phyloP scores from a whole-genome alignment of 1,140 invertebrate species.

The Zelostemma sp. region DNA sequence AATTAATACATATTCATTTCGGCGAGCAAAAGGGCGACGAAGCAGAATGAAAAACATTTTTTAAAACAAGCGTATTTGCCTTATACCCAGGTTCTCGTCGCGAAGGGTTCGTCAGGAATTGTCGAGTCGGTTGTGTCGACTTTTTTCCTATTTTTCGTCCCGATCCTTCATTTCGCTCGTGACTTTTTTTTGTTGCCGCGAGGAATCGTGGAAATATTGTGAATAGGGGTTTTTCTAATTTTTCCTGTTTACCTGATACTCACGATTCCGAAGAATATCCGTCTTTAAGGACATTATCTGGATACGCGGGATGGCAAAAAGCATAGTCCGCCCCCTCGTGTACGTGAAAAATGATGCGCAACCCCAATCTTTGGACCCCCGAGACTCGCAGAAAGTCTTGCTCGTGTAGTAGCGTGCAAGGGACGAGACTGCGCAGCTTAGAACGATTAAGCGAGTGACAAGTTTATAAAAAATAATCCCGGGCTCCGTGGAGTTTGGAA shows the following conservation, averaged over 20 bases:
- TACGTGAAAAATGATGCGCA: slow-evolving; percentile 71
- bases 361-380: slow-evolving; percentile 59
- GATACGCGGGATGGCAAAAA: slow-evolving; percentile 63
- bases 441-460: slow-evolving; percentile 60
- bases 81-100: slow-evolving; percentile 35
- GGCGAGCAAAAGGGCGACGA: slow-evolving; percentile 47
- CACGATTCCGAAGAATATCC: slow-evolving; percentile 63
- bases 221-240: too few species aligned
- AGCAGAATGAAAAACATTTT: slow-evolving; percentile 56
- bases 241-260: too few species aligned
- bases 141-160: slow-evolving; percentile 24
- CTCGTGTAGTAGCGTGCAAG: slow-evolving; percentile 48
- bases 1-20: slow-evolving; percentile 68
- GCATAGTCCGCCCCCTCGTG: slow-evolving; percentile 64
- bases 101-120: slow-evolving; percentile 32
- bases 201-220: too few species aligned
- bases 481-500: slow-evolving; percentile 5
- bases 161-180: slow-evolving; percentile 25
- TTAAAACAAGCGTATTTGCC: slow-evolving; percentile 48
- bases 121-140: slow-evolving; percentile 25
- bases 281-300: slow-evolving; percentile 70
- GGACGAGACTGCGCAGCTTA: slow-evolving; percentile 55
- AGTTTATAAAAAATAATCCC: slow-evolving; percentile 54
- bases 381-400: slow-evolving; percentile 63
- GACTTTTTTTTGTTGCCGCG: too few species aligned